Evolutionary conservation across 2,888 invertebrate genomes (phyloP).

Genomic region (Arenicola marina): DNA sequence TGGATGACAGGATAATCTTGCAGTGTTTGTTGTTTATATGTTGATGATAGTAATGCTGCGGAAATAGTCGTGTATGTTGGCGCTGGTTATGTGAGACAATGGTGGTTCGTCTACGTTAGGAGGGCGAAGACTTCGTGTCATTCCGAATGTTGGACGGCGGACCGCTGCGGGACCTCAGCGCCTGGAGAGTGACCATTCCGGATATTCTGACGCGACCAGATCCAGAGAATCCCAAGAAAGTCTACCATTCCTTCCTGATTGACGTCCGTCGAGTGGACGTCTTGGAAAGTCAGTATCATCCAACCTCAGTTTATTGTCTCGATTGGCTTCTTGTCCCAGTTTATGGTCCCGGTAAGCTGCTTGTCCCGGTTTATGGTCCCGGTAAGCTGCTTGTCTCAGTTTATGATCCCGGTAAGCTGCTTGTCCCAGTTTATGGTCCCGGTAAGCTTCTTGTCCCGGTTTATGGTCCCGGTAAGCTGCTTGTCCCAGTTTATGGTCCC

Average conservation of each 20-base stretch:
- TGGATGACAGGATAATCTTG: background rate
- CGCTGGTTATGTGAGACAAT: background rate
- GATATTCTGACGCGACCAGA: conserved; percentile 64
- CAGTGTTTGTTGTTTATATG: background rate
- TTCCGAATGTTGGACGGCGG: conserved; percentile 31
- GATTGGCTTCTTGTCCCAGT: too few relatives aligned
- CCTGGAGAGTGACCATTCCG: conserved; percentile 72
- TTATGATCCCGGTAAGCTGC: too few relatives aligned
- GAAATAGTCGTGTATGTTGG: background rate
- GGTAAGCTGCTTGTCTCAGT: too few relatives aligned
- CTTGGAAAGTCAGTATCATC: conserved; percentile 33
- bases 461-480: too few relatives aligned
- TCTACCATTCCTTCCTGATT: conserved; percentile 61
- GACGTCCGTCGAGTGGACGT: conserved; percentile 61
- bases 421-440: too few relatives aligned
- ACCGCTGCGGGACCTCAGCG: conserved; percentile 68
- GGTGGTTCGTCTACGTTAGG: too few relatives aligned
- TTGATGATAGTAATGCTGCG: background rate
- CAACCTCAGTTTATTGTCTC: too few relatives aligned
- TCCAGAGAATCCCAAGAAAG: conserved; percentile 57
- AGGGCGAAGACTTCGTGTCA: background rate
- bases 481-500: too few relatives aligned
- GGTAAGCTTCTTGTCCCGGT: too few relatives aligned
- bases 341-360: too few relatives aligned
- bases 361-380: too few relatives aligned